A percentile compares a stretch with the other conserved stretches of the same genome.
Conservation (phyloP, 2,113 vertebrate genomes). For the Motacilla tschutschensis region DNA sequence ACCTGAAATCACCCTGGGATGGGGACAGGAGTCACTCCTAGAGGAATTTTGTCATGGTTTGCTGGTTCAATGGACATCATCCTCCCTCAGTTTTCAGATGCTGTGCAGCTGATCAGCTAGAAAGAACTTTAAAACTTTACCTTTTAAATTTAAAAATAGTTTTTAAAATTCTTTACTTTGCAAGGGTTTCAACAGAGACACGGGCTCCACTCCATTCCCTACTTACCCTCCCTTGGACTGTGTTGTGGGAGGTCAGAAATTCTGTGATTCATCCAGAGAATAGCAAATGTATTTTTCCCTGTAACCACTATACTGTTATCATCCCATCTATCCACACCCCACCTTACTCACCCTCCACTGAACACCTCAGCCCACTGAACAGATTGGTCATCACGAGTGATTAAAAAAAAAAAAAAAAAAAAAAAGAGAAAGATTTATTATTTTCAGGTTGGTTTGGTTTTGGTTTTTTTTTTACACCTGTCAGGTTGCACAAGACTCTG, state of each 20-base stretch:
- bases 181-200: neutral
- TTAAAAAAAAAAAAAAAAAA: neutral
- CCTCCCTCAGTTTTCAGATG: neutral
- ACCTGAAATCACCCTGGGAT: neutral
- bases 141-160: neutral
- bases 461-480: constrained; percentile 28
- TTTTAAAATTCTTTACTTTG: neutral
- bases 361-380: neutral
- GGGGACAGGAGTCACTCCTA: neutral
- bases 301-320: neutral
- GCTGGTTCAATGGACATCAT: neutral
- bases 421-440: constrained; percentile 56
- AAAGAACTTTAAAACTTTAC: neutral
- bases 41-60: neutral
- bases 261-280: neutral
- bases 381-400: fast-evolving
- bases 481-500: constrained; percentile 64
- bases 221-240: neutral
- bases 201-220: neutral
- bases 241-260: neutral
- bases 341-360: neutral
- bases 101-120: neutral
- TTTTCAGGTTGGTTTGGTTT: neutral
- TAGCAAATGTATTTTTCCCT: neutral
- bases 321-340: neutral